Base-by-base conservation (phyloP, 2,888 invertebrate genomes). In the Emmelina monodactyla region DNA sequence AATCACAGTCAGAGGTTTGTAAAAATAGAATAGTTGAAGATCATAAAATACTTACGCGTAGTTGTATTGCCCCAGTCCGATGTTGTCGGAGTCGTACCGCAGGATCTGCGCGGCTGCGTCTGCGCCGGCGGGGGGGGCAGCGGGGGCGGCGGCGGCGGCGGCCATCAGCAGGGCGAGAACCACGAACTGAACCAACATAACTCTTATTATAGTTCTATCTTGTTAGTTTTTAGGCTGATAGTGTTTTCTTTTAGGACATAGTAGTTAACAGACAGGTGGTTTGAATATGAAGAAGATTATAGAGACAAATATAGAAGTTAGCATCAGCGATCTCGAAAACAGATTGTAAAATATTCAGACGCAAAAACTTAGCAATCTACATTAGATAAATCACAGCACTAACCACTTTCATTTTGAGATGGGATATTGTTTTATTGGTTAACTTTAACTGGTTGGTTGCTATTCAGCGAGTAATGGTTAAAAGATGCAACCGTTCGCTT, bases 361-460 rank as follows among this genome's bases (percentile, higher is more conserved):
- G n/a, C n/a, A n/a, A n/a, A n/a, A n/a, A n/a, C n/a, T n/a, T n/a
- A n/a, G n/a, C n/a, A n/a, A n/a, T n/a, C n/a, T n/a, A n/a, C n/a
- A n/a, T n/a, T n/a, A n/a, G n/a, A n/a, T n/a, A n/a, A n/a, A n/a
- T n/a, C n/a, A n/a, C n/a, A n/a, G n/a, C n/a, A 73, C 75, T 61
- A 75, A 79, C 79, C 70, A 63, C 69, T 75, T 78, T 79, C 79
- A 79, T 79, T 68, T 70, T 79, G 50, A 37, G 10, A 39, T 39
- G 40, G 41, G 46, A 47, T 43, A 38, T 35, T 41, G 37, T 50
- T 53, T 51, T 45, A 55, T 48, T 51, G 42, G 43, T 52, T 51
- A 53, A 55, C 45, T 41, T 57, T 52, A 45, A 53, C 42, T 55
- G 53, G 49, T 49, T 49, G 51, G 50, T 58, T 45, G 58, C 65